Base-by-base conservation (phyloP, 2,113 vertebrate genomes). In the Grallaria varia region DNA sequence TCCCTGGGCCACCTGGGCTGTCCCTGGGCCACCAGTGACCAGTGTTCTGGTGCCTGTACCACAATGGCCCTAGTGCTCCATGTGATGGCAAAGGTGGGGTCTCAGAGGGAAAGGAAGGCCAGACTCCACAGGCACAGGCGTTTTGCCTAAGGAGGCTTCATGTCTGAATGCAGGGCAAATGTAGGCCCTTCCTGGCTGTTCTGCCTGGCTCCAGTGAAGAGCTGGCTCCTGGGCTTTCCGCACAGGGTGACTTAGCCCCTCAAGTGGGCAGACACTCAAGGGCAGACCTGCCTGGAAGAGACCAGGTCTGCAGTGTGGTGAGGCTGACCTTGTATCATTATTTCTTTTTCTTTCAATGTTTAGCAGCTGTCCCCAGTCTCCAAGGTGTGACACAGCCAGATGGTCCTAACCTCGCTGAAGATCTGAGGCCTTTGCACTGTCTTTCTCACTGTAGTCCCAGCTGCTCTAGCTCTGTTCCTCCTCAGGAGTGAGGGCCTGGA, bases 101-200 rank as follows among this genome's bases (percentile, higher is more conserved):
- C 93, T 72, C 14, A 2, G 58, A n/a, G 55, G 80, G 75, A 58
- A 37, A 28, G 42, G 16, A n/a, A 42, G 59, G 28, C 49, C 39
- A 8, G 16, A 6, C 25, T 31, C n/a, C 27, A 13, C 10, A 22
- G 73, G 28, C 1, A 0, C 1, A 4, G 49, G 55, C 16, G 39
- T 45, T 84, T 8, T 40, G 27, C 63, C 47, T 31, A 8, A 24
- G 49, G 39, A 67, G 24, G 59, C 31, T 92, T 12, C 0, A 2
- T 39, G 21, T 64, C 33, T n/a, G 11, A 21, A 45, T 4, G 37
- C 55, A 39, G 44, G 55, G 50, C 66, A 31, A 24, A 27, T 1
- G 1, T 7, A 42, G 33, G 66, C 66, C 2, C 2, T 39, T 62
- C 18, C 24, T 39, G 5, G 12, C 1, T 6, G 23, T 27, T 59